These are phyloP conservation scores for Streblospio benedicti DNA, from an alignment of 1,140 invertebrate genomes.

Conservation along the genomic window DNA sequence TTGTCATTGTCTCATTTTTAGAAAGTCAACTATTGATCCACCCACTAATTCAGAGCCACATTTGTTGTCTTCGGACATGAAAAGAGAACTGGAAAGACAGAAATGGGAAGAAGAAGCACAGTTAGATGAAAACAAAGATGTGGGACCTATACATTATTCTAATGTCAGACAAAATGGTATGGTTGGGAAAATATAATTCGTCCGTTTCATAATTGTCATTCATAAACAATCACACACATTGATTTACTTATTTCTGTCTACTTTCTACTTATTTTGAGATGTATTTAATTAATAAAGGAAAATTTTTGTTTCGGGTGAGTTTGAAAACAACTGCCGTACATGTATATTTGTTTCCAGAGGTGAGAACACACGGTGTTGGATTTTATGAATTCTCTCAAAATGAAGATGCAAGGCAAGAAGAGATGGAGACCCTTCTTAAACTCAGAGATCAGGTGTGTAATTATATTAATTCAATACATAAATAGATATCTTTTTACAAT, in stretches of 20 bases:
- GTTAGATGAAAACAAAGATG: constrained; percentile 38
- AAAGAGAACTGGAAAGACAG: constrained; percentile 41
- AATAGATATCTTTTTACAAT: neutral
- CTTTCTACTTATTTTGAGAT: no score
- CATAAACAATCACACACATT: no score
- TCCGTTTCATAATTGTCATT: no score
- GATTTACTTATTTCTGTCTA: no score
- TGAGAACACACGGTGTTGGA: constrained; percentile 75
- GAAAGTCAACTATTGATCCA: no score
- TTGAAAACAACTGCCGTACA: no score
- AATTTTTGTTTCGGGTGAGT: no score
- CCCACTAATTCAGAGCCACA: no score
- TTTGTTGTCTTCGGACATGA: constrained; percentile 41
- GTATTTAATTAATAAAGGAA: no score
- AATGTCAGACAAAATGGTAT: constrained; percentile 76
- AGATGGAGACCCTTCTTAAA: constrained; percentile 66
- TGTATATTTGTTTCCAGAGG: no score
- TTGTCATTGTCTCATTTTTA: no score
- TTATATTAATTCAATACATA: neutral
- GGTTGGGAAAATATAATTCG: no score
- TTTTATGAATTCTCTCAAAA: constrained; percentile 81
- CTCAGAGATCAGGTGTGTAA: constrained; percentile 50
- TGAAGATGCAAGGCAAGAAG: constrained; percentile 61
- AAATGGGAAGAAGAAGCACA: constrained; percentile 60
- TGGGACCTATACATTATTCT: constrained; percentile 73